Base-by-base conservation (phyloP, 2,113 vertebrate genomes). In the Polyodon spathula region DNA sequence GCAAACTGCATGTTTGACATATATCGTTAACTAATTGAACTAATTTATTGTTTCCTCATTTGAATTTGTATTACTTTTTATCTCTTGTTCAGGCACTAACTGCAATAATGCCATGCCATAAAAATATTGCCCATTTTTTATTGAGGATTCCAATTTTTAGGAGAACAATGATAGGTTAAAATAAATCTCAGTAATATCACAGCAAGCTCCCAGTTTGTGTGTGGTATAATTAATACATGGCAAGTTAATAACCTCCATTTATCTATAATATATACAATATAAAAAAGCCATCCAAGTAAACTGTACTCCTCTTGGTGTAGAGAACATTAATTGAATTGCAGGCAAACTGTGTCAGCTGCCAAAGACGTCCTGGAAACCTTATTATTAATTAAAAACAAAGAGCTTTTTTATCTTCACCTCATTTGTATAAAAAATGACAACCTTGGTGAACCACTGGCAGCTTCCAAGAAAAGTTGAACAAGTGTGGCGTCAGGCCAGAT, bases 391-490 rank as follows among this genome's bases (percentile, higher is more conserved):
- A 38, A 37, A 55, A 27, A 4, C 37, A 55, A 17, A 14, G 44
- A 8, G 6, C 9, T 50, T 50, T 50, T 37, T 55, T 55, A 55
- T 55, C 53, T 5, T 7, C 44, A 46, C 14, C 44, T 37, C 16
- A 55, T 37, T 17, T 55, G 53, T 55, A 55, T 55, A 16, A 17
- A 17, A 55, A 37, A 37, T 4, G 37, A 17, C 8, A 55, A 37
- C 27, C 6, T n/a, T 17, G 53, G 16, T 55, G 53, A 55, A 37
- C 17, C 15, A 6, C 10, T 55, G 57, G 54, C 37, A 64, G 62
- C 64, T 66, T 40, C 7, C 60, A 61, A 68, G 65, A 58, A 62
- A 48, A 64, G 48, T 66, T 56, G 40, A 11, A 72, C 68, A 40
- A 9, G 63, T 37, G 42, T 44, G 51, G 66, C 65, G 59, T 55